phyloP scores from a whole-genome alignment of 1,140 invertebrate genomes.

The Phymorhynchus buccinoides region DNA sequence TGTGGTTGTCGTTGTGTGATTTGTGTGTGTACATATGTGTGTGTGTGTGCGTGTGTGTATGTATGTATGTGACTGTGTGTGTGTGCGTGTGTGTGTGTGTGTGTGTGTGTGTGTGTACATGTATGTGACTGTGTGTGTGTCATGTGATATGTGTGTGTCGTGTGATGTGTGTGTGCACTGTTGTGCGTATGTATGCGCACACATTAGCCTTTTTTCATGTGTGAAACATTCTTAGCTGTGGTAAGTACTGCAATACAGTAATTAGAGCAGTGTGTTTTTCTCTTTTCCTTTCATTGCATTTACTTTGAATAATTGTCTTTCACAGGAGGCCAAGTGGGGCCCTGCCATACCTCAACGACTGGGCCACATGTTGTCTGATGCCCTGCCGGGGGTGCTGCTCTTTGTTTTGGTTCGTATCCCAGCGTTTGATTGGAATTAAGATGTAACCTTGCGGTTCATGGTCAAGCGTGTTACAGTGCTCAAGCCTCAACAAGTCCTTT shows the following conservation, averaged over 20 bases:
- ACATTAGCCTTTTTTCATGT: too few relatives aligned
- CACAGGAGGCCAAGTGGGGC: conserved; percentile 62
- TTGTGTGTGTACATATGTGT: background rate
- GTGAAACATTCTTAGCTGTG: too few relatives aligned
- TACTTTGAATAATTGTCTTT: conserved; percentile 1
- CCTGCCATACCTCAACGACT: conserved; percentile 60
- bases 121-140: background rate
- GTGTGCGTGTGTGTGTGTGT: background rate
- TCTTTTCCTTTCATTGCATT: background rate
- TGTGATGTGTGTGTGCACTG: too few relatives aligned
- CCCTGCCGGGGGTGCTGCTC: conserved; percentile 58
- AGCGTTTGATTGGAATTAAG: too few relatives aligned
- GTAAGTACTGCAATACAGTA: too few relatives aligned
- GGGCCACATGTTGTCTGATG: conserved; percentile 63
- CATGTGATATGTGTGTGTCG: too few relatives aligned
- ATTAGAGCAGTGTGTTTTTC: background rate
- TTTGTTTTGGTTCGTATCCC: conserved; percentile 57
- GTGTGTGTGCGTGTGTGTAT: background rate
- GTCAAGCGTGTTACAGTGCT: too few relatives aligned
- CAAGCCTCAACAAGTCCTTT: too few relatives aligned
- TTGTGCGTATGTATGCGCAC: too few relatives aligned
- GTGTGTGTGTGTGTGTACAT: background rate
- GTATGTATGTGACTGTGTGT: background rate
- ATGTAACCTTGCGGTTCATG: too few relatives aligned
- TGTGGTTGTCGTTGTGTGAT: too few relatives aligned